Evolutionary conservation across 2,888 invertebrate species (phyloP).

Genomic region (Antheraea yamamai): DNA sequence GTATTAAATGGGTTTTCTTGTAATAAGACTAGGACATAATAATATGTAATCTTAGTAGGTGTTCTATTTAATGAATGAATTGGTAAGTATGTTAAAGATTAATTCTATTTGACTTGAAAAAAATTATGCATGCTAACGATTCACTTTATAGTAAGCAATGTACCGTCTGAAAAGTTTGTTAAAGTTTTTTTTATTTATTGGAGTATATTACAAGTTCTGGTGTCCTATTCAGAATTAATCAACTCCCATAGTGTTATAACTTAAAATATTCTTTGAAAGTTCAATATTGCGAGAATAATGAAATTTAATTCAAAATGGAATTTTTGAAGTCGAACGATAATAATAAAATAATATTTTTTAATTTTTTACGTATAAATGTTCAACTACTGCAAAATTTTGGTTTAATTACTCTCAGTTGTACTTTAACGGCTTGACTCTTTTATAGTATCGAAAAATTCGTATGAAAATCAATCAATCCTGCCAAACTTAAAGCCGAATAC

Average conservation of each 20-base stretch:
- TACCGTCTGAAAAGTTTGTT: background rate
- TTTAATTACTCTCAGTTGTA: slow-evolving; percentile 1
- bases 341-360: background rate
- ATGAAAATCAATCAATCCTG: slow-evolving; percentile 74
- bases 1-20: too few relatives aligned
- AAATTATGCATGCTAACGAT: background rate
- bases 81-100: background rate
- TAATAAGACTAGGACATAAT: too few relatives aligned
- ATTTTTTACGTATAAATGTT: background rate
- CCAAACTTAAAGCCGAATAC: slow-evolving; percentile 68
- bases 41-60: too few relatives aligned
- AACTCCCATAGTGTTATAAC: background rate
- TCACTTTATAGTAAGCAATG: background rate
- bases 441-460: slow-evolving; percentile 35
- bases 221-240: background rate
- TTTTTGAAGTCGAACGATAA: background rate
- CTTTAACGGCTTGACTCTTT: background rate
- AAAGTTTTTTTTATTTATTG: background rate
- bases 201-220: background rate
- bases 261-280: background rate
- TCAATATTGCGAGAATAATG: background rate
- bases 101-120: background rate
- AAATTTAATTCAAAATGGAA: background rate
- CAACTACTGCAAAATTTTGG: background rate
- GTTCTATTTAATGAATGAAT: background rate